Base-by-base conservation (phyloP, 53 echinoderm and acorn worm species). In the Patiria pectinifera region DNA sequence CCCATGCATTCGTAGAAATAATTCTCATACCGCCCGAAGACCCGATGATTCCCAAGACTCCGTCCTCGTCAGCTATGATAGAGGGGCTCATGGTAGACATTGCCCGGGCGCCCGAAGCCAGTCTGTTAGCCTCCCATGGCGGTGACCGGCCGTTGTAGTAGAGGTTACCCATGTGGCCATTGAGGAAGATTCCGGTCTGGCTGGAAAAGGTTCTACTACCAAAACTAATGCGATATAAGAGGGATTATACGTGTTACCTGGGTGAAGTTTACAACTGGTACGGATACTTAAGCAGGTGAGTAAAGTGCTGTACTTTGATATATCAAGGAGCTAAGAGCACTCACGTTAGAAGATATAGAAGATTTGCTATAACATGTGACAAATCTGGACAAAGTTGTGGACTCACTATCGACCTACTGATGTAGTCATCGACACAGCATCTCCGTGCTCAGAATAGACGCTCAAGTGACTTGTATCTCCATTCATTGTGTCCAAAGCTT, bases 391-490 rank as follows among this genome's bases (percentile, higher is more conserved):
- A 74, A 69, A 69, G 10, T 69, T n/a, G 10, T 1, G 7, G 2
- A 45, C 80, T 79, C 91, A 96, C 96, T 93, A 93, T 26, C 80
- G 90, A 15, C 93, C 93, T 59, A 96, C 84, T 11, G 96, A 93
- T 14, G 96, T 91, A 25, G 96, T 96, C 18, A 94, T 15, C 26
- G 96, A 85, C 46, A 96, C 96, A 25, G 96, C 96, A 25, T 96
- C 94, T 11, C 96, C 96, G 45, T 96, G 94, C n/a, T 90, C 85
- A 22, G 94, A 91, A 44, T 93, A 45, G 19, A 96, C 94, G 18
- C 94, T 94, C 70, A 96, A 43, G 60, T 96, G 96, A 79, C 93
- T 93, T 4, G 94, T 96, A 58, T 92, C 94, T 0, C 96, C 96
- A 2, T 82, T 45, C 59, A 81, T 86, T 48, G 12, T 69, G n/a